Evolutionary conservation across 2,888 invertebrate species (phyloP).

Genomic region (Tinea trinotella): DNA sequence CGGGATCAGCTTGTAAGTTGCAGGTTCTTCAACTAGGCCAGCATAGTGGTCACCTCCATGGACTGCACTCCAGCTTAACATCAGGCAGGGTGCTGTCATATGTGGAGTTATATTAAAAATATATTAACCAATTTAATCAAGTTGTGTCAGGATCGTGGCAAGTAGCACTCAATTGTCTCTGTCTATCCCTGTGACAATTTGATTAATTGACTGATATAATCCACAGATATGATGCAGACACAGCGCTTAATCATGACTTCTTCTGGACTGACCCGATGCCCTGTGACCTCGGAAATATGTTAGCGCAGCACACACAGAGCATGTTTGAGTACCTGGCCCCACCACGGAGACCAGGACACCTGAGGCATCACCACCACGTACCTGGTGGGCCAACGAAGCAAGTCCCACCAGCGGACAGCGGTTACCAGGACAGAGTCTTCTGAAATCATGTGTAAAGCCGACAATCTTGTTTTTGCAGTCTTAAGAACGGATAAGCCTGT

Average conservation of each 20-base stretch:
- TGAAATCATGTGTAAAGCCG: slow-evolving; percentile 33
- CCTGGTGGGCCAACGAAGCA: slow-evolving; percentile 54
- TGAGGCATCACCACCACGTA: slow-evolving; percentile 79
- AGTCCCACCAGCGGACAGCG: slow-evolving; percentile 77
- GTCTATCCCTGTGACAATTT: too few species aligned
- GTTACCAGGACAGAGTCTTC: slow-evolving; percentile 90
- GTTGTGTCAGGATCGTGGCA: too few species aligned
- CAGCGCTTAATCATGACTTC: slow-evolving; percentile 96
- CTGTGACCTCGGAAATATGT: slow-evolving; percentile 90
- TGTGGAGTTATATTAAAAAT: neutral
- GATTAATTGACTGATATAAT: neutral
- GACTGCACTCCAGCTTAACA: too few species aligned
- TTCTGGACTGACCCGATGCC: slow-evolving; percentile 99
- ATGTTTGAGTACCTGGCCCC: slow-evolving; percentile 93
- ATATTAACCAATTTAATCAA: neutral
- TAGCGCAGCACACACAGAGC: slow-evolving; percentile 89
- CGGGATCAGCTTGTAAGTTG: too few species aligned
- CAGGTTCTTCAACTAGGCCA: too few species aligned
- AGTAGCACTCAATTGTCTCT: too few species aligned
- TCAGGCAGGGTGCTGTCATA: too few species aligned
- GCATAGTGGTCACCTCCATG: too few species aligned
- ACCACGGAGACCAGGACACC: slow-evolving; percentile 80
- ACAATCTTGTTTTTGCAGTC: too few species aligned
- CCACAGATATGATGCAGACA: slow-evolving; percentile 83
- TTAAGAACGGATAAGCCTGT: too few species aligned